phyloP scores from a whole-genome alignment of 2,797 vertebrate genomes.

The Tinamus major region DNA sequence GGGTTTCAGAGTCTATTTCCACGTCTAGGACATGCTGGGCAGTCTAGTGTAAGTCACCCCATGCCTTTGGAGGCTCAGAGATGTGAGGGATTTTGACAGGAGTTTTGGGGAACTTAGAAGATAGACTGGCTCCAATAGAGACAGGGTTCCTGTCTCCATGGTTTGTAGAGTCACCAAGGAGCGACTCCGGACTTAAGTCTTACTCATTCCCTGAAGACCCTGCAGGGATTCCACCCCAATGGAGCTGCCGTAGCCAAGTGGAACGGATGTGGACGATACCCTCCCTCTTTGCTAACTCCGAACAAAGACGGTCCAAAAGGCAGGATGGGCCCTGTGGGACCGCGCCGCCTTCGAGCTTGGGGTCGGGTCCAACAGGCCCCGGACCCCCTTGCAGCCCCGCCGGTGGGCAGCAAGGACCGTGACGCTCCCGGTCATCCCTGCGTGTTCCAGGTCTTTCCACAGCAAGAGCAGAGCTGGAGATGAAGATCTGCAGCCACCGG shows the following conservation, averaged over 20 bases:
- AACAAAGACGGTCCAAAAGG: neutral
- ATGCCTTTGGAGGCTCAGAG: neutral
- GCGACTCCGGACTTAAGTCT: neutral
- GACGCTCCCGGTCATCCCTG: too few species aligned
- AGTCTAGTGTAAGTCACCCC: neutral
- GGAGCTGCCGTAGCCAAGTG: neutral
- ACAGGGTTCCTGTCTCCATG: neutral
- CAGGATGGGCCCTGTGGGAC: neutral
- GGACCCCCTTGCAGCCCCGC: neutral
- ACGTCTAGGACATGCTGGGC: neutral
- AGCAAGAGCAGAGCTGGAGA: fast-evolving
- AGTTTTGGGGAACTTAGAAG: neutral
- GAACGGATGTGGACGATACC: neutral
- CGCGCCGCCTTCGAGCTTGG: neutral
- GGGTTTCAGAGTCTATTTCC: neutral
- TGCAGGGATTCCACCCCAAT: neutral
- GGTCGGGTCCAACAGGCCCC: neutral
- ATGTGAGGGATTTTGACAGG: neutral
- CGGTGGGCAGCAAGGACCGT: neutral
- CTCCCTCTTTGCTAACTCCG: neutral
- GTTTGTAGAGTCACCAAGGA: neutral
- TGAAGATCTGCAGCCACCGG: neutral
- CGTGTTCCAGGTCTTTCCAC: neutral
- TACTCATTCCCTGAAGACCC: neutral
- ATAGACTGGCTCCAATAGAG: neutral